Conservation (phyloP, 2,888 invertebrate species). For the Drosophila glabriapex region DNA sequence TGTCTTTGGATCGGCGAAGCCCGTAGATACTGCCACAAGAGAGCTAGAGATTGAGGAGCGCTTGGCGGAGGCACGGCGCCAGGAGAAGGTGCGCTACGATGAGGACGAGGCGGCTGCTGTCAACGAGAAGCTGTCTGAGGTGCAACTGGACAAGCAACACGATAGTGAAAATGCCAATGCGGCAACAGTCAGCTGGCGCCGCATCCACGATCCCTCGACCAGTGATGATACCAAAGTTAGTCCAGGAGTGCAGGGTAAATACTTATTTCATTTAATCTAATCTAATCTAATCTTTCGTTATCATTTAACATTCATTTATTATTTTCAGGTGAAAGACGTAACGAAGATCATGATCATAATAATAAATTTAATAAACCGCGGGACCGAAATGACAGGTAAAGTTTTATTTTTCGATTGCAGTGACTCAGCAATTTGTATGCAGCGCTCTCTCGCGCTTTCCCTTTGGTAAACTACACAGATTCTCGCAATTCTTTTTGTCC, state of each 20-base stretch:
- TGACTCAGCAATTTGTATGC: neutral
- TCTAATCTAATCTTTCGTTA: neutral
- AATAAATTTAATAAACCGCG: slow-evolving; percentile 68
- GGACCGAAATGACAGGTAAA: slow-evolving; percentile 69
- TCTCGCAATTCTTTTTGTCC: neutral
- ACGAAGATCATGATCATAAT: slow-evolving; percentile 70
- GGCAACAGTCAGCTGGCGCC: slow-evolving; percentile 80
- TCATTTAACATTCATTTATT: neutral
- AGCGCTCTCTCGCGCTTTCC: neutral
- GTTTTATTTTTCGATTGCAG: neutral
- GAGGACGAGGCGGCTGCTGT: slow-evolving; percentile 52
- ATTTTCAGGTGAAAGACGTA: slow-evolving; percentile 71
- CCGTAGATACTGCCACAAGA: slow-evolving; percentile 96
- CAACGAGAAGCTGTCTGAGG: slow-evolving; percentile 71
- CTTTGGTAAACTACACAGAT: neutral
- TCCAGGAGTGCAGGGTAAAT: slow-evolving; percentile 66
- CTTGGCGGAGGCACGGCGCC: slow-evolving; percentile 87
- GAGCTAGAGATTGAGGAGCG: slow-evolving; percentile 97
- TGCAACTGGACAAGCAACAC: slow-evolving; percentile 81
- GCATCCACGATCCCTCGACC: slow-evolving; percentile 63
- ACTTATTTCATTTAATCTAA: neutral
- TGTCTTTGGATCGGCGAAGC: slow-evolving; percentile 97
- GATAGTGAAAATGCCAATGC: slow-evolving; percentile 81
- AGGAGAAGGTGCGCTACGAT: slow-evolving; percentile 73
- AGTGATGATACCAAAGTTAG: slow-evolving; percentile 71